phyloP scores from a whole-genome alignment of 2,888 invertebrate species.

The Trachelus stipa region DNA sequence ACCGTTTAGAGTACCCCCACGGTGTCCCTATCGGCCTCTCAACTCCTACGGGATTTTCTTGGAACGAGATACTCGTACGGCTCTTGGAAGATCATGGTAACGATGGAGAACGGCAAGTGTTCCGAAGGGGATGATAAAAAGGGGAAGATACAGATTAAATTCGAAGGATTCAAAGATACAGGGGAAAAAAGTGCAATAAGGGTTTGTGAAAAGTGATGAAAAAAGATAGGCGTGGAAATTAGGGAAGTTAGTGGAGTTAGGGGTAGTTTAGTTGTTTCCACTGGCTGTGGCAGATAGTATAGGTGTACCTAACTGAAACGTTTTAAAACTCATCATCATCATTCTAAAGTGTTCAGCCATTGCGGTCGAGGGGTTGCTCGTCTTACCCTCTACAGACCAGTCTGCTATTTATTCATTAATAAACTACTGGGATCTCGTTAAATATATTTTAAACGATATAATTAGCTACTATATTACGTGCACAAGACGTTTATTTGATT shows the following conservation, averaged over 20 bases:
- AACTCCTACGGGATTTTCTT: background rate
- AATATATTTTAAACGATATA: constrained; percentile 41
- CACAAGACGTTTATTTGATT: background rate
- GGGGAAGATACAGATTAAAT: background rate
- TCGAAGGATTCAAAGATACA: background rate
- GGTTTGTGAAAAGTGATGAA: background rate
- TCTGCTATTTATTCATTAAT: constrained; percentile 32
- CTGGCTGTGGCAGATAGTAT: background rate
- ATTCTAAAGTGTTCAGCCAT: constrained; percentile 37
- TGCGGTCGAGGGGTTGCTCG: constrained; percentile 32
- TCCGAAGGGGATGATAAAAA: background rate
- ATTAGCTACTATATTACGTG: background rate
- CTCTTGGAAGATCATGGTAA: background rate
- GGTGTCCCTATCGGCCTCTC: background rate
- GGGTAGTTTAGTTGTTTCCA: background rate
- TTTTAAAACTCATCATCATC: constrained; percentile 52
- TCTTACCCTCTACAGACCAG: constrained; percentile 27
- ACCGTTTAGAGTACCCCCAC: background rate
- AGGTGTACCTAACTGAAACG: constrained; percentile 41
- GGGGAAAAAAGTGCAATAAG: background rate
- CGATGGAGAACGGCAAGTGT: constrained; percentile 27
- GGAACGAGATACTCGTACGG: background rate
- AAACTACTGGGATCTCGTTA: constrained; percentile 36
- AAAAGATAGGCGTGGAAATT: background rate
- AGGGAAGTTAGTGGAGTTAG: background rate